Base-by-base conservation (phyloP, 2,113 vertebrate genomes). In the Trachemys scripta region DNA sequence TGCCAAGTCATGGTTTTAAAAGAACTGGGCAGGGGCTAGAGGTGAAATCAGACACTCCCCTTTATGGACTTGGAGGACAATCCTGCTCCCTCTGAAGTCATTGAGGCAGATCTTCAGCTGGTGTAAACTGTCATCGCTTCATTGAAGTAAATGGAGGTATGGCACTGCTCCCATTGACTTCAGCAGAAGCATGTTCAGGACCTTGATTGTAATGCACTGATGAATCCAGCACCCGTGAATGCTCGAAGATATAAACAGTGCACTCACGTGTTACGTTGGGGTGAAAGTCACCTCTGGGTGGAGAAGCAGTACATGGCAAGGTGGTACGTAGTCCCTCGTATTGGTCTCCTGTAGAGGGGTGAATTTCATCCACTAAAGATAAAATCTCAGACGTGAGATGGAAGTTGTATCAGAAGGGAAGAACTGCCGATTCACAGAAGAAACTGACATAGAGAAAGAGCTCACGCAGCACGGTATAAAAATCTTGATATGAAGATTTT, bases 401-500 rank as follows among this genome's bases (percentile, higher is more conserved):
- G 42, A 75, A 38, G 62, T 54, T 94, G 59, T 29, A 80, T 84
- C 4, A 0, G 81, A 76, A 96, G 47, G 90, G 69, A 10, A 84
- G 91, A 85, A 24, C 10, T 2, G 1, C 56, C 72, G 72, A 86
- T 47, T 94, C 92, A 94, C 87, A 89, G 89, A 54, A 45, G 62
- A 90, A 94, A 91, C 29, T 93, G 93, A 93, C 56, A 91, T 83
- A 38, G 80, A 86, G 85, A 95, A 38, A 72, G 49, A 42, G 45
- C 78, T 90, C 89, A 45, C n/a, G 82, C 72, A 92, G 76, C 19
- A 62, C 2, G 8, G 8, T 3, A 84, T 13, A 10, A 50, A 31
- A 86, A 42, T 83, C 82, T 89, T 59, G 76, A 93, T 53, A 95
- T 88, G 89, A 53, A 92, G 94, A 94, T 92, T 90, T 91, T 4